These are phyloP conservation scores for Lucinisca nassula DNA, from an alignment of 2,888 invertebrate genomes.

Conservation along the genomic window DNA sequence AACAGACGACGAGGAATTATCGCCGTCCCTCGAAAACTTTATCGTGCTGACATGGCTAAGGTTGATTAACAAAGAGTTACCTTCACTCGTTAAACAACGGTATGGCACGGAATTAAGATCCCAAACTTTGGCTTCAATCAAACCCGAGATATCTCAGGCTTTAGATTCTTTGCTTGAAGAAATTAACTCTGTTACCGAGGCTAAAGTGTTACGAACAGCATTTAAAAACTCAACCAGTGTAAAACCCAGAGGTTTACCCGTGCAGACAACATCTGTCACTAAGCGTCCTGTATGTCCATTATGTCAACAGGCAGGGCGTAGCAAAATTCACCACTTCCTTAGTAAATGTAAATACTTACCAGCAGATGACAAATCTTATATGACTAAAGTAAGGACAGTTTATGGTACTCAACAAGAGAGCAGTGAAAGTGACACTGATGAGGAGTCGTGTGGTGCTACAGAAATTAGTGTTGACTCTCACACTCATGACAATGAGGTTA, in stretches of 20 bases:
- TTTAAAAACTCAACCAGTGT: background rate
- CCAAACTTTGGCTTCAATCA: conserved; percentile 39
- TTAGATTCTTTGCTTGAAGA: conserved; percentile 66
- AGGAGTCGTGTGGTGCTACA: background rate
- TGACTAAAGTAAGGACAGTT: background rate
- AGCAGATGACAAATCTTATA: background rate
- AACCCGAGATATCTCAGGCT: conserved; percentile 68
- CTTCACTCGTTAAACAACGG: conserved; percentile 65
- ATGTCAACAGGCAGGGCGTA: background rate
- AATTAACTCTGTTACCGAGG: conserved; percentile 35
- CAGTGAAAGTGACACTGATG: background rate
- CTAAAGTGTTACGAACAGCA: conserved; percentile 31
- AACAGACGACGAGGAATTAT: conserved; percentile 46
- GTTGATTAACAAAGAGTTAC: conserved; percentile 59
- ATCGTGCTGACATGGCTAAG: conserved; percentile 64
- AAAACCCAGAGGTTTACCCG: background rate
- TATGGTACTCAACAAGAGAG: background rate
- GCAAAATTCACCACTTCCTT: background rate
- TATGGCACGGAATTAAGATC: conserved; percentile 65
- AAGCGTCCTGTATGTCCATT: background rate
- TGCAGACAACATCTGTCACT: too few relatives aligned
- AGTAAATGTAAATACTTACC: conserved; percentile 1
- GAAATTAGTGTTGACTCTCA: background rate
- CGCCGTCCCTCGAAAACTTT: conserved; percentile 70
- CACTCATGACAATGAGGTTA: background rate